Percentiles rank a stretch among this genome's conserved stretches.
Evolutionary conservation across 2,888 invertebrate genomes (phyloP).

Genomic region (Pollenia labialis): DNA sequence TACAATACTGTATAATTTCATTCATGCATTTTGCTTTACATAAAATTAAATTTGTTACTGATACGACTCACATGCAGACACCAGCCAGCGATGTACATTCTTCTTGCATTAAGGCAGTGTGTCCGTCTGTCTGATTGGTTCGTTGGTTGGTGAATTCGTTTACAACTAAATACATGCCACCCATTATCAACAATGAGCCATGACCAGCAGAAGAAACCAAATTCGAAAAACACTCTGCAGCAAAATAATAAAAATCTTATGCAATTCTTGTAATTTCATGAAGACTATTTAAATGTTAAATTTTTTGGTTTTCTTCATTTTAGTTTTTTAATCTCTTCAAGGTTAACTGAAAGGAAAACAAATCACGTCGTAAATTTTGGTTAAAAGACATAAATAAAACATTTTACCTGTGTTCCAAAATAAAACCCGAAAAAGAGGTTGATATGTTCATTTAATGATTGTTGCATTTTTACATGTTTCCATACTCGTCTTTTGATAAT

Average conservation of each 20-base stretch:
- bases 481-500: slow-evolving; percentile 33
- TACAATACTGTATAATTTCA: slow-evolving; percentile 33
- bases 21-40: slow-evolving; percentile 56
- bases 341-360: slow-evolving; percentile 74
- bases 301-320: slow-evolving; percentile 32
- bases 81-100: background rate
- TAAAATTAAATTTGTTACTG: slow-evolving; percentile 67
- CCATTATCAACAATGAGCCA: slow-evolving; percentile 66
- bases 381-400: slow-evolving; percentile 57
- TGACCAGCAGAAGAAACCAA: slow-evolving; percentile 24
- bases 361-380: slow-evolving; percentile 66
- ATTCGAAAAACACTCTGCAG: slow-evolving; percentile 14
- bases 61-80: slow-evolving; percentile 37
- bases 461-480: slow-evolving; percentile 51
- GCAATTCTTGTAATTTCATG: slow-evolving; percentile 68
- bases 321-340: slow-evolving; percentile 71
- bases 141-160: background rate
- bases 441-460: slow-evolving; percentile 68
- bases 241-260: slow-evolving; percentile 52
- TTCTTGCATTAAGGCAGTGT: background rate
- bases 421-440: slow-evolving; percentile 5
- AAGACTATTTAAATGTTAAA: slow-evolving; percentile 60
- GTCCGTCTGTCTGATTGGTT: background rate
- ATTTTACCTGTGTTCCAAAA: slow-evolving; percentile 54
- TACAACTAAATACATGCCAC: slow-evolving; percentile 37